phyloP scores from a whole-genome alignment of 1,140 invertebrate genomes.

The Drosophila arizonae region DNA sequence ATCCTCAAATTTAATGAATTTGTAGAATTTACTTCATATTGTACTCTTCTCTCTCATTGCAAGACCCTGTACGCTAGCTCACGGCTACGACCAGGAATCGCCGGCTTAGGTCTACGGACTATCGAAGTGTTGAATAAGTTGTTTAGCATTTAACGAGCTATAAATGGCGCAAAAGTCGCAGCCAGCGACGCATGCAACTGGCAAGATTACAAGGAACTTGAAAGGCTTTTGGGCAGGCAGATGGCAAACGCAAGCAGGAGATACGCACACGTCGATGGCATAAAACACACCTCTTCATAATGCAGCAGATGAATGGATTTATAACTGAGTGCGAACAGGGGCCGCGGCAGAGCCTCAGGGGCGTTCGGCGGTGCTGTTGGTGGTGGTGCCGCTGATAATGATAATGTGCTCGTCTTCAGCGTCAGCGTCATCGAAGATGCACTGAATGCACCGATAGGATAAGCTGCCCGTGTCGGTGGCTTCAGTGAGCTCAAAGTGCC shows the following conservation, averaged over 20 bases:
- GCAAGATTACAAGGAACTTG: conserved; percentile 15
- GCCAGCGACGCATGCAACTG: conserved; percentile 26
- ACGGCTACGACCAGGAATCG: not conserved
- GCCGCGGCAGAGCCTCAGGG: conserved; percentile 9
- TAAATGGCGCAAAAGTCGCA: conserved; percentile 51
- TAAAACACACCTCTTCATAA: conserved; percentile 34
- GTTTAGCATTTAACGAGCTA: conserved; percentile 75
- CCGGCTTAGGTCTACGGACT: not conserved
- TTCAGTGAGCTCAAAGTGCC: conserved; percentile 72
- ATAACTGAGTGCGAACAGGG: conserved; percentile 68
- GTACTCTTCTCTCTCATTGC: not conserved
- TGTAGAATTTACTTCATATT: too few relatives aligned
- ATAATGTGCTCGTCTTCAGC: conserved; percentile 74
- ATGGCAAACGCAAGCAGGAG: conserved; percentile 58
- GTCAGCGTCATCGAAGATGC: conserved; percentile 44
- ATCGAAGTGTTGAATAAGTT: conserved; percentile 59
- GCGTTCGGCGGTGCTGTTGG: conserved; percentile 23
- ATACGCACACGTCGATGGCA: conserved; percentile 45
- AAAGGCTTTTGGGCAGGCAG: conserved; percentile 38
- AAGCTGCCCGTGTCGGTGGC: conserved; percentile 59
- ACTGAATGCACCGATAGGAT: conserved; percentile 57
- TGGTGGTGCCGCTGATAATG: conserved; percentile 59
- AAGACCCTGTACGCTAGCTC: not conserved
- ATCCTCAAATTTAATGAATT: too few relatives aligned
- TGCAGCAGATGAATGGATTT: conserved; percentile 55